These are phyloP conservation scores for Drosophila suboccidentalis DNA, from an alignment of 2,888 invertebrate genomes.

Conservation along the genomic window DNA sequence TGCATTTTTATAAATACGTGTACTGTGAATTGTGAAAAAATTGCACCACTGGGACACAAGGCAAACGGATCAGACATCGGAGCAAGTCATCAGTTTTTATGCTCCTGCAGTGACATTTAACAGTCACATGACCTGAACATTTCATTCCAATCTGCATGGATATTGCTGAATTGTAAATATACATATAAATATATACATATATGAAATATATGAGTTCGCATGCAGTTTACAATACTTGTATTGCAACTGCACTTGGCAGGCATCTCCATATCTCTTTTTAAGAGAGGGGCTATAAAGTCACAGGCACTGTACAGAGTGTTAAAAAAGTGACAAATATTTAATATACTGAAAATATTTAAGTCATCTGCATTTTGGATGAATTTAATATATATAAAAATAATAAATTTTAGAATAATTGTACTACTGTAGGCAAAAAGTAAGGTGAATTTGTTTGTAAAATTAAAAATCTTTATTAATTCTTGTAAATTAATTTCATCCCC, in stretches of 20 bases:
- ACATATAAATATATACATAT: slow-evolving; percentile 4
- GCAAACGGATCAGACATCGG: slow-evolving; percentile 64
- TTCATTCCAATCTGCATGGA: slow-evolving; percentile 36
- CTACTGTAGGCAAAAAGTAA: too few species aligned
- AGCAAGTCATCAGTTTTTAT: slow-evolving; percentile 80
- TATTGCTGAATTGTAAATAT: slow-evolving; percentile 52
- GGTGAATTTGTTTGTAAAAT: too few species aligned
- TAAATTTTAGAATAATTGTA: neutral
- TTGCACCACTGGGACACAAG: slow-evolving; percentile 69
- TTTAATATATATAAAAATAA: neutral
- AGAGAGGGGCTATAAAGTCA: neutral
- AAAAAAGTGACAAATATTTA: slow-evolving; percentile 25
- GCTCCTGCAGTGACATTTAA: slow-evolving; percentile 68
- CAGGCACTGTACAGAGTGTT: neutral
- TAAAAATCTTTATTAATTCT: too few species aligned
- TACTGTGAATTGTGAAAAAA: slow-evolving; percentile 40
- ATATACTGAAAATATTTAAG: neutral
- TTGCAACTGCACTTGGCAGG: slow-evolving; percentile 29
- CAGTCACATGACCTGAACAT: slow-evolving; percentile 34
- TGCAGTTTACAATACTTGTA: slow-evolving; percentile 56
- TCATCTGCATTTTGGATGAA: too few species aligned
- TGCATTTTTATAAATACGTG: slow-evolving; percentile 71
- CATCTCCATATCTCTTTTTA: neutral
- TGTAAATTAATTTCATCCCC: too few species aligned
- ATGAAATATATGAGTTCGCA: slow-evolving; percentile 15